Base-by-base conservation (phyloP, 2,113 vertebrate genomes). In the Puma concolor region DNA sequence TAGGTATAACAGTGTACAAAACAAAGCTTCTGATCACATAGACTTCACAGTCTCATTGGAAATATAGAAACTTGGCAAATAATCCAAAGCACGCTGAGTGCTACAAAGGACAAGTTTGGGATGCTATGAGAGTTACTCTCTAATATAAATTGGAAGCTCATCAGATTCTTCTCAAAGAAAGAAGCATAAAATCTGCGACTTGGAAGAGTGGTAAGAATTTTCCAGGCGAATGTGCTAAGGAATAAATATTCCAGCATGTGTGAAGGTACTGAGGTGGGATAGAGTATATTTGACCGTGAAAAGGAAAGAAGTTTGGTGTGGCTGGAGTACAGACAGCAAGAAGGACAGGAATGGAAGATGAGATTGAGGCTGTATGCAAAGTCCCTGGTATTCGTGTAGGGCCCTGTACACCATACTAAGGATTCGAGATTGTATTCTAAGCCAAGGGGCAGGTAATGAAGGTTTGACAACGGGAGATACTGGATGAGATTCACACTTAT, bases 81-180 rank as follows among this genome's bases (percentile, higher is more conserved):
- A 72, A 76, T 64, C 16, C 31, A 76, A 89, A 93, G 31, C 33
- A 63, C 38, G 4, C 36, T 63, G n/a, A 25, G 15, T 38, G 12
- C n/a, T 91, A 48, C 48, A 54, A 89, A 29, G 7, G 31, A 52
- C 17, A 88, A 76, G 60, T 83, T 79, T 87, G 44, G 31, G 21
- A 21, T 79, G 25, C 21, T 38, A 93, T 29, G 15, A 31, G 16
- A 81, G 54, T 90, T 81, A 29, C 84, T 57, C 76, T 77, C 36
- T 84, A 64, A 64, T 66, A 72, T 50, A 57, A 63, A 89, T 8
- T 85, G 25, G 36, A 71, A 92, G 4, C 36, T 64, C 25, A 66
- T 72, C 23, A 63, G 67, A 89, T 25, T 89, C 25, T 89, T 92
- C 11, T 36, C 38, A 60, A 84, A 80, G 5, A 88, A 85, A 29